phyloP scores from a whole-genome alignment of 2,888 invertebrate species.

The Lasioglossum malachurum region DNA sequence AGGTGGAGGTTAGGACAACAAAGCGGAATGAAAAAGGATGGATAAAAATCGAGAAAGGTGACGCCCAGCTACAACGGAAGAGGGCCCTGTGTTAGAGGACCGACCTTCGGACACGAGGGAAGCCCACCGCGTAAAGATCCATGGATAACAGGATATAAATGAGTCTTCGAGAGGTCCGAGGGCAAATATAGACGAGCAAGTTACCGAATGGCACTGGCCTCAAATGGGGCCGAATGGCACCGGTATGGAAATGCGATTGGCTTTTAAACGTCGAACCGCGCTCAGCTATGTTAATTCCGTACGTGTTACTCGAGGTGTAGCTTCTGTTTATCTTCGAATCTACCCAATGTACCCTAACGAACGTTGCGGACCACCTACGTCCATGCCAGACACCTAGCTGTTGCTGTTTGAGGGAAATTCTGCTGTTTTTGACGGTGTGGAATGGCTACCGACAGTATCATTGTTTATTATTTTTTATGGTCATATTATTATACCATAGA shows the following conservation, averaged over 20 bases:
- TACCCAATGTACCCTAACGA: constrained; percentile 80
- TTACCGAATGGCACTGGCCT: constrained; percentile 64
- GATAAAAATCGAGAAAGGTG: background rate
- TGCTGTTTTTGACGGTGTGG: background rate
- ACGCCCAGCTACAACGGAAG: constrained; percentile 45
- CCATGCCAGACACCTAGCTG: background rate
- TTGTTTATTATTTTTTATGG: background rate
- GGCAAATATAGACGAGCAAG: constrained; percentile 79
- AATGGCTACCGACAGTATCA: background rate
- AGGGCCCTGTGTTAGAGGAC: constrained; percentile 19
- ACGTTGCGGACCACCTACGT: constrained; percentile 79
- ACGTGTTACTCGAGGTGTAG: constrained; percentile 82
- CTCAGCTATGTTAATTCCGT: constrained; percentile 81
- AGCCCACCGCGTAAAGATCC: constrained; percentile 70
- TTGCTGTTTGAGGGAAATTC: background rate
- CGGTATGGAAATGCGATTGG: constrained; percentile 83
- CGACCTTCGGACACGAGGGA: constrained; percentile 61
- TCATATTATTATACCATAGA: background rate
- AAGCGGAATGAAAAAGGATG: background rate
- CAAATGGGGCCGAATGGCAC: constrained; percentile 78
- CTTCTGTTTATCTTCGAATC: constrained; percentile 83
- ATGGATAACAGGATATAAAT: constrained; percentile 80
- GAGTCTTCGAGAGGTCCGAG: constrained; percentile 75
- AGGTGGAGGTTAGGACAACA: background rate
- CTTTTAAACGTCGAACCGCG: constrained; percentile 79